These are phyloP conservation scores for Brenthis ino DNA, from an alignment of 2,888 invertebrate genomes.

Conservation along the genomic window DNA sequence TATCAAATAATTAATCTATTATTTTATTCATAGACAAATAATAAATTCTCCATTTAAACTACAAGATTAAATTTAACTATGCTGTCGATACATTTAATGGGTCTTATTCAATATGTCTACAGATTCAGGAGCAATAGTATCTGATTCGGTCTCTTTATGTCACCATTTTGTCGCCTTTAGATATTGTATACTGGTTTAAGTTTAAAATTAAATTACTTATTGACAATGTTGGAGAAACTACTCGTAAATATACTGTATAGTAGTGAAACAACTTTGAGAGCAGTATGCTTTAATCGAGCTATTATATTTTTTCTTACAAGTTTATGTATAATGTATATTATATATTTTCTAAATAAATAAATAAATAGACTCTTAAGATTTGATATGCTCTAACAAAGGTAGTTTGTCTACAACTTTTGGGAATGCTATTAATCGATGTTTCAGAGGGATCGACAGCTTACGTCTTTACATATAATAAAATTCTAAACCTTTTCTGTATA, in stretches of 20 bases:
- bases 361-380: too few relatives aligned
- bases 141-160: slow-evolving; percentile 29
- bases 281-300: background rate
- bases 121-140: slow-evolving; percentile 23
- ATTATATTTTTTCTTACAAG: background rate
- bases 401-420: too few relatives aligned
- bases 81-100: slow-evolving; percentile 13
- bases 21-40: background rate
- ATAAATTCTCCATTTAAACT: slow-evolving; percentile 1
- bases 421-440: too few relatives aligned
- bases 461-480: too few relatives aligned
- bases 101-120: slow-evolving; percentile 23
- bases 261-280: background rate
- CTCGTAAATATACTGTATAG: background rate
- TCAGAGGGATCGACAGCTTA: too few relatives aligned
- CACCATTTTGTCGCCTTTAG: slow-evolving; percentile 30
- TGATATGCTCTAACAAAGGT: too few relatives aligned
- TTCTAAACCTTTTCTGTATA: too few relatives aligned
- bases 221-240: slow-evolving; percentile 8
- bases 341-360: too few relatives aligned
- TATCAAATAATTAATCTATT: background rate
- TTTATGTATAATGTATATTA: too few relatives aligned
- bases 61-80: slow-evolving; percentile 17
- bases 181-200: slow-evolving; percentile 29
- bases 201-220: slow-evolving; percentile 27